Conservation (phyloP, 2,113 vertebrate species). For the Anhinga anhinga region DNA sequence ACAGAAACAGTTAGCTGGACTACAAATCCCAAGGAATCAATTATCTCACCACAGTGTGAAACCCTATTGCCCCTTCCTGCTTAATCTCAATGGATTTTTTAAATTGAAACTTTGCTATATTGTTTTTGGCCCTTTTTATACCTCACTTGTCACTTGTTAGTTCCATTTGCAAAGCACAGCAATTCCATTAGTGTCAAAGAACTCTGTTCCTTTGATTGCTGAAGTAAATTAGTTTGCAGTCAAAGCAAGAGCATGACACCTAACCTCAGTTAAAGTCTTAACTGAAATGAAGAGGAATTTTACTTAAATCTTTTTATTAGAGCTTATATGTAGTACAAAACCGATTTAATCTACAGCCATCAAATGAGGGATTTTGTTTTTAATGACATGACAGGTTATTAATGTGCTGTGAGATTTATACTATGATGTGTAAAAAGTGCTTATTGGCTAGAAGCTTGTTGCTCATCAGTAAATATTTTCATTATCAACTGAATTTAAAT, state of each 20-base stretch:
- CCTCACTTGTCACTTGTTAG: background rate
- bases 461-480: background rate
- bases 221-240: conserved; percentile 37
- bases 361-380: background rate
- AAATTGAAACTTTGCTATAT: background rate
- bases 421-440: background rate
- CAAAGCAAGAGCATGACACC: background rate
- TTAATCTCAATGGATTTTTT: background rate
- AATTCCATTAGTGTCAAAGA: background rate
- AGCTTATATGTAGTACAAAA: background rate
- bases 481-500: background rate
- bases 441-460: background rate
- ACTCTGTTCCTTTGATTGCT: conserved; percentile 31
- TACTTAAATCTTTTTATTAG: background rate
- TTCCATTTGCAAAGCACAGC: background rate
- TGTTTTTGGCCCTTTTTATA: background rate
- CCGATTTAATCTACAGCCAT: background rate
- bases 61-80: background rate
- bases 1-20: background rate
- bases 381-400: background rate
- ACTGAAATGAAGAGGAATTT: background rate
- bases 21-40: background rate
- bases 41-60: background rate
- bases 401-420: background rate
- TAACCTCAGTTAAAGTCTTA: background rate